Evolutionary conservation across 2,797 vertebrate species (phyloP), one percentile per base, ranked within the genome.

Genomic region (Eupleurogrammus muticus): DNA sequence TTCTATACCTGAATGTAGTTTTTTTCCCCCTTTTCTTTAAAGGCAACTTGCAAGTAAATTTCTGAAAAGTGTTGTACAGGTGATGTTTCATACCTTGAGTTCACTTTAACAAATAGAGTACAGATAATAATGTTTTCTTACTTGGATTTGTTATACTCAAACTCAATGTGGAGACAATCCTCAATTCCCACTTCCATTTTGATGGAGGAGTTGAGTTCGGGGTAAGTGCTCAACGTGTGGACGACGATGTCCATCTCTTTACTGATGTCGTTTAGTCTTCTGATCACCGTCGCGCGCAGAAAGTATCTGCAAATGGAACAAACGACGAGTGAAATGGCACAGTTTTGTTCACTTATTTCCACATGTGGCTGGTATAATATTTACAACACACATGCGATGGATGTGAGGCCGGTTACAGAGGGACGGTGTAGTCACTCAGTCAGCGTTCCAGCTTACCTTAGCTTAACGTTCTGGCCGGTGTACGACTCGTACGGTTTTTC

Each of bases 121-220:
- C 23, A 53, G 65, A 47, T 16, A 8, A 28, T 23, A 42, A 55
- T 44, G 21, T 35, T 19, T 21, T 59, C 96, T 95, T 93, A 99
- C 98, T 99, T 99, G 90, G 97, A 99, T 83, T 99, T 99, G 91
- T 99, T 99, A 81, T 99, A 99, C 89, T 99, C 98, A 23, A 99
- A 99, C 89, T 99, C 98, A 32, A 99, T 99, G 92, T 99, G 98
- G 66, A 99, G 95, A 80, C 98, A 99, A 72, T 99, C 98, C 85
- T 99, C 98, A 0, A 99, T 99, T 32, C 98, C 98, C 50, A 99
- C 98, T 85, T 99, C 98, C 98, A 99, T 99, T 89, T 97, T 99
- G 77, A 99, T 99, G 63, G 98, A 99, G 10, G 98, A 99, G 92
- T 99, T 99, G 84, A 99, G 94, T 82, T 99, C 98, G 0, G 98